These are phyloP conservation scores for Lanius collurio DNA, from an alignment of 2,113 vertebrate species.

Conservation along the genomic window DNA sequence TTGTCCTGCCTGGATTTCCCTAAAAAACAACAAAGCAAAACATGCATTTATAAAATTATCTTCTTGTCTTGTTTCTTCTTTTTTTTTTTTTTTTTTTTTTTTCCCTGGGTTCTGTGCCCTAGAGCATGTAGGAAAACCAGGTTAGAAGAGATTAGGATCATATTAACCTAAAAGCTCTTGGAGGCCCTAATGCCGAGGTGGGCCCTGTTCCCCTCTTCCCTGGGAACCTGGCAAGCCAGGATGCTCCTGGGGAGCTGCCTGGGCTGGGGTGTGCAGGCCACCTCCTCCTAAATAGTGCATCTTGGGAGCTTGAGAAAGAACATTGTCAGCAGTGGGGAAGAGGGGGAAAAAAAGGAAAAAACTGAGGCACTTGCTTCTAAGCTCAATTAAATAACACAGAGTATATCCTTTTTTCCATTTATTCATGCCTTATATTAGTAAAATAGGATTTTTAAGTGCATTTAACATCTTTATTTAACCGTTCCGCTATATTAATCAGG, in stretches of 20 bases:
- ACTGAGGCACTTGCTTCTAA: conserved; percentile 57
- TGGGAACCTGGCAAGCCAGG: not conserved
- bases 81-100: not conserved
- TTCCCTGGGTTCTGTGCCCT: conserved; percentile 25
- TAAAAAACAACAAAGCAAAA: not conserved
- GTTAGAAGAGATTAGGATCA: conserved; percentile 27
- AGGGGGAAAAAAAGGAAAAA: not conserved
- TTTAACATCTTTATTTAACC: conserved; percentile 72
- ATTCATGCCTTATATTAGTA: conserved; percentile 70
- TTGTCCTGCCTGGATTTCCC: conserved; percentile 14
- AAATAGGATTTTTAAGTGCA: conserved; percentile 68
- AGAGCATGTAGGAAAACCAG: not conserved
- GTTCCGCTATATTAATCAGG: conserved; percentile 70
- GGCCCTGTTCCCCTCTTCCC: not conserved
- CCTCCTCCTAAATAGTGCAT: not conserved
- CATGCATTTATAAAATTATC: not conserved
- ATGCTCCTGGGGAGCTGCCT: not conserved
- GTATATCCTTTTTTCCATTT: conserved; percentile 58
- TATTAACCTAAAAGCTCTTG: not conserved
- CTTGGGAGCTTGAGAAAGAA: not conserved
- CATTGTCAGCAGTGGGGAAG: not conserved
- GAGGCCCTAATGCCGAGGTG: not conserved
- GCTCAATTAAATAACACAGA: conserved; percentile 60
- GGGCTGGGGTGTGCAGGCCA: not conserved
- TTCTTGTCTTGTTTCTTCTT: conserved; percentile 31